Percentiles rank a stretch among this genome's conserved stretches.
phyloP scores from a whole-genome alignment of 1,140 invertebrate genomes.

The Agrypnia vestita region DNA sequence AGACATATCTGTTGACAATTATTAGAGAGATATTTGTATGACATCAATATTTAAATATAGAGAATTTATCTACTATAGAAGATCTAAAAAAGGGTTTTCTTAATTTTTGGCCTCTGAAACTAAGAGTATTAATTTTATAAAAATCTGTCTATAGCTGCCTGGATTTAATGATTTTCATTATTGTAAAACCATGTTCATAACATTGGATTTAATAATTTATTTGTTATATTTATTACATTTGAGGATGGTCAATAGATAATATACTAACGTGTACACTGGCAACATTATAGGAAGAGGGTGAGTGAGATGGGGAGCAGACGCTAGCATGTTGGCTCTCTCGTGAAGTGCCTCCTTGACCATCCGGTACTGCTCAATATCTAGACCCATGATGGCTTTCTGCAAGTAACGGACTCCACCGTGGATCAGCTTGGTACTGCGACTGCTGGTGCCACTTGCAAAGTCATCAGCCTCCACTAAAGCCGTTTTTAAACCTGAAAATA shows the following conservation, averaged over 20 bases:
- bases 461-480: conserved; percentile 97
- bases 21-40: too few relatives aligned
- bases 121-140: too few relatives aligned
- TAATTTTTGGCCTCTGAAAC: too few relatives aligned
- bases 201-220: too few relatives aligned
- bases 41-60: too few relatives aligned
- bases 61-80: too few relatives aligned
- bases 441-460: conserved; percentile 97
- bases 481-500: conserved; percentile 88
- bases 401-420: conserved; percentile 99
- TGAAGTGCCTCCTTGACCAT: conserved; percentile 99
- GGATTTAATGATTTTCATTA: too few relatives aligned
- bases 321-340: conserved; percentile 94
- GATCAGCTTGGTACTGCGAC: conserved; percentile 97
- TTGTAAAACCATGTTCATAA: too few relatives aligned
- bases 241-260: not conserved
- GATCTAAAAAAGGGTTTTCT: too few relatives aligned
- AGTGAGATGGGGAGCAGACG: conserved; percentile 97
- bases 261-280: conserved; percentile 94
- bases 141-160: too few relatives aligned
- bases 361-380: conserved; percentile 95
- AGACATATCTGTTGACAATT: too few relatives aligned
- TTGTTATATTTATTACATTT: too few relatives aligned
- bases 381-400: conserved; percentile 96
- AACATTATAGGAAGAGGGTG: conserved; percentile 98